Percentiles rank a stretch among this genome's conserved stretches.
Conservation (phyloP, 2,113 vertebrate species). For the Cricetomys ansorgei region DNA sequence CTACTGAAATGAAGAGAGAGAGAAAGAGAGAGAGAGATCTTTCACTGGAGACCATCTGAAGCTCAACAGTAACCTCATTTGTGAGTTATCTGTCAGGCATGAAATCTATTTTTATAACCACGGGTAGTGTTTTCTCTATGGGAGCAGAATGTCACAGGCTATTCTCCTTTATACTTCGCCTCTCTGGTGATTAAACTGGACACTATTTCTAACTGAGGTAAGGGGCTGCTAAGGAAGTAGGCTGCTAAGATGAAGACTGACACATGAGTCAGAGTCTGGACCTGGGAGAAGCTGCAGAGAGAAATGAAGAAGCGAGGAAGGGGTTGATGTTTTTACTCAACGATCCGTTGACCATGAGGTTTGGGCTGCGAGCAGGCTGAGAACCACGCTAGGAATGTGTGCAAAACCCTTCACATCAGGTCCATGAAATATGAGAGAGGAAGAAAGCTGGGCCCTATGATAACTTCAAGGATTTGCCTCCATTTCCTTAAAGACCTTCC, state of each 20-base stretch:
- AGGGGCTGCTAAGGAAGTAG: background rate
- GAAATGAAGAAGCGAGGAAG: background rate
- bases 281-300: background rate
- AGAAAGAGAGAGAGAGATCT: background rate
- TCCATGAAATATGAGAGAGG: background rate
- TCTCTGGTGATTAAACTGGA: background rate
- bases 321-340: no score
- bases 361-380: background rate
- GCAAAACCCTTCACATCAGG: background rate
- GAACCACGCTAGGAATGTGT: no score
- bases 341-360: background rate
- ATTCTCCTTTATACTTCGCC: background rate
- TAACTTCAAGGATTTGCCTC: background rate
- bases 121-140: background rate
- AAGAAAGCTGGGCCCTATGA: background rate
- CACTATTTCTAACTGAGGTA: background rate
- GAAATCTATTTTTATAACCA: slow-evolving; percentile 18
- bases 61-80: slow-evolving; percentile 10
- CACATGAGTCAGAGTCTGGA: background rate
- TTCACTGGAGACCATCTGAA: slow-evolving; percentile 17
- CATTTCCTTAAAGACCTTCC: background rate
- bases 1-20: no score
- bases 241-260: background rate
- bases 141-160: background rate
- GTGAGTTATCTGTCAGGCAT: background rate